Conservation (phyloP, 2,797 vertebrate species). For the Poecile montanus region DNA sequence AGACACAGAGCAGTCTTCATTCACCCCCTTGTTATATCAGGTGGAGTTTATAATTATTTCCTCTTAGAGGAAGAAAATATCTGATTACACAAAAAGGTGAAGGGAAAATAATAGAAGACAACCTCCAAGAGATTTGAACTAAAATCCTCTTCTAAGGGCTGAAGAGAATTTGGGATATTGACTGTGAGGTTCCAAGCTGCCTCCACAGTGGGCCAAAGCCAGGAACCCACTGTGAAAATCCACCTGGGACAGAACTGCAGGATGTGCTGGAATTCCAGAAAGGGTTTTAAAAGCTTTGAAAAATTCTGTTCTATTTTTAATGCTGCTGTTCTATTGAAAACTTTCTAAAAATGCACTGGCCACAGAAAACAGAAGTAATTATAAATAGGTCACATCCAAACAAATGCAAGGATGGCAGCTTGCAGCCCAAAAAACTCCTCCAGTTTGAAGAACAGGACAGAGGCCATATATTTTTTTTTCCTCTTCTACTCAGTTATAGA, state of each 20-base stretch:
- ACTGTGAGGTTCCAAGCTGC: background rate
- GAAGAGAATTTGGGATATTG: background rate
- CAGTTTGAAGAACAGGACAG: background rate
- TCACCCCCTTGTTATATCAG: background rate
- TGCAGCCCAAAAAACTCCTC: background rate
- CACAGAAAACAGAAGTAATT: background rate
- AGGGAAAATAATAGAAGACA: background rate
- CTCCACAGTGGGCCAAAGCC: background rate
- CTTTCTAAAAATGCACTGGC: background rate
- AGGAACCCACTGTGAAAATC: background rate
- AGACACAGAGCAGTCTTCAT: background rate
- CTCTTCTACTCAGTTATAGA: background rate
- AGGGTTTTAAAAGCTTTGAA: background rate
- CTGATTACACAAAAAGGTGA: background rate
- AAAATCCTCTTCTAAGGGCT: background rate
- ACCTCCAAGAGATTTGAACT: background rate
- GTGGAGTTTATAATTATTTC: background rate
- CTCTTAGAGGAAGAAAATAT: background rate
- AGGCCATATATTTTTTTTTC: background rate
- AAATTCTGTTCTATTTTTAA: background rate
- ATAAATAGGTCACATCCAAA: background rate
- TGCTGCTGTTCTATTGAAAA: background rate
- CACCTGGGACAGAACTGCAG: background rate
- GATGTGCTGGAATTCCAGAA: accelerated
- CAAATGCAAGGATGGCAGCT: background rate